Evolutionary conservation across 2,888 invertebrate genomes (phyloP).

Genomic region (Philereme transversata): DNA sequence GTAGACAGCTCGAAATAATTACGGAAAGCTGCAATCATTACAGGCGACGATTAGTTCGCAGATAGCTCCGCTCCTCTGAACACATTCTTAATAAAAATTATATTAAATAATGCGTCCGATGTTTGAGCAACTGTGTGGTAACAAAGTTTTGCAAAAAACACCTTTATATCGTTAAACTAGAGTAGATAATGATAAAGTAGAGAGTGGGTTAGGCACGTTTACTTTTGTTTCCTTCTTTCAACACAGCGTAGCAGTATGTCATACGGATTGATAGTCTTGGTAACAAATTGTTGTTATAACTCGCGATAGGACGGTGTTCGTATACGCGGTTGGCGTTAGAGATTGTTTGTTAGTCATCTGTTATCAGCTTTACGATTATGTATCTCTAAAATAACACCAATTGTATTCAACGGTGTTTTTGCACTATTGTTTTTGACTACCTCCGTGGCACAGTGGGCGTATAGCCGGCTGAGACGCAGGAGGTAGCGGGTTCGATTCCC

Average conservation of each 20-base stretch:
- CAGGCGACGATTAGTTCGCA: slow-evolving; percentile 75
- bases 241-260: slow-evolving; percentile 10
- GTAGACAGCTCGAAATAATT: slow-evolving; percentile 75
- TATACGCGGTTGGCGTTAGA: too few relatives aligned
- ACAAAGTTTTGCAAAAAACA: slow-evolving; percentile 14
- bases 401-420: too few relatives aligned
- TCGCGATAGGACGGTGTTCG: too few relatives aligned
- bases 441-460: too few relatives aligned
- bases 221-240: slow-evolving; percentile 26
- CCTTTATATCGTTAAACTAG: background rate
- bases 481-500: too few relatives aligned
- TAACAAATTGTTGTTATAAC: background rate
- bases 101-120: slow-evolving; percentile 68
- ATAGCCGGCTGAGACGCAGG: too few relatives aligned
- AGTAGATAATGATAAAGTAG: background rate
- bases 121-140: slow-evolving; percentile 29
- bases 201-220: background rate
- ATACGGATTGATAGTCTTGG: slow-evolving; percentile 11
- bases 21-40: slow-evolving; percentile 75
- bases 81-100: slow-evolving; percentile 78
- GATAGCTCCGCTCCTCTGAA: slow-evolving; percentile 76
- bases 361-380: too few relatives aligned
- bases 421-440: too few relatives aligned
- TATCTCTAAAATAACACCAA: too few relatives aligned
- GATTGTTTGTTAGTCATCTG: too few relatives aligned